These are phyloP conservation scores for Andrena bucephala DNA, from an alignment of 2,888 invertebrate species.

Conservation along the genomic window DNA sequence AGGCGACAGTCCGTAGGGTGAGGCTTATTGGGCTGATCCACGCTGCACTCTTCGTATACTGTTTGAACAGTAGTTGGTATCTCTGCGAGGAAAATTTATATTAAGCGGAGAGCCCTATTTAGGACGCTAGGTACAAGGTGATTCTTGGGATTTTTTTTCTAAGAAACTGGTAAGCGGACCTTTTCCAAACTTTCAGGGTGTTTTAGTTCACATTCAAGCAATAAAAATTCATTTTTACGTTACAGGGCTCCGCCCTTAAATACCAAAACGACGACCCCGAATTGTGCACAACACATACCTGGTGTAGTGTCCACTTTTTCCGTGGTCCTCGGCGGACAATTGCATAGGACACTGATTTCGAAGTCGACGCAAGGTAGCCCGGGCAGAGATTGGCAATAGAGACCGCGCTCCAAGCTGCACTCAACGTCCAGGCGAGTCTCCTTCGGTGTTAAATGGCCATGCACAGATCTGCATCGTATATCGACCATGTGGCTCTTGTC, in stretches of 20 bases:
- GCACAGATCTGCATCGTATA: constrained; percentile 92
- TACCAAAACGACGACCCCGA: too few species aligned
- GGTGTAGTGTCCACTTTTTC: constrained; percentile 2
- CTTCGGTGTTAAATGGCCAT: constrained; percentile 88
- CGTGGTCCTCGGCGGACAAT: constrained; percentile 84
- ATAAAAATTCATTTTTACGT: too few species aligned
- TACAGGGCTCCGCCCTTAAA: neutral
- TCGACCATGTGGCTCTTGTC: constrained; percentile 88
- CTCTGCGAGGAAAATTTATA: neutral
- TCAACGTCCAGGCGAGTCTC: constrained; percentile 91
- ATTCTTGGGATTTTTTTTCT: too few species aligned
- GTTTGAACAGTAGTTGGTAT: neutral
- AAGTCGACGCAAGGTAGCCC: constrained; percentile 90
- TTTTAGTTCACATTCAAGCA: too few species aligned
- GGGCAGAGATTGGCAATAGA: constrained; percentile 87
- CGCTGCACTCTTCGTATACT: constrained; percentile 77
- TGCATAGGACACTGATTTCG: constrained; percentile 92
- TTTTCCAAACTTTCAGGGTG: too few species aligned
- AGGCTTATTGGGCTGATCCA: constrained; percentile 86
- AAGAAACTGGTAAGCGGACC: too few species aligned
- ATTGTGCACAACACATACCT: neutral
- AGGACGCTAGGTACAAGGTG: too few species aligned
- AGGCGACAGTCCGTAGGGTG: constrained; percentile 89
- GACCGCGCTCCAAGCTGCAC: constrained; percentile 91
- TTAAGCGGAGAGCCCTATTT: too few species aligned